These are phyloP conservation scores for Ceuthmochares aereus DNA, from an alignment of 2,113 vertebrate species.

Conservation along the genomic window DNA sequence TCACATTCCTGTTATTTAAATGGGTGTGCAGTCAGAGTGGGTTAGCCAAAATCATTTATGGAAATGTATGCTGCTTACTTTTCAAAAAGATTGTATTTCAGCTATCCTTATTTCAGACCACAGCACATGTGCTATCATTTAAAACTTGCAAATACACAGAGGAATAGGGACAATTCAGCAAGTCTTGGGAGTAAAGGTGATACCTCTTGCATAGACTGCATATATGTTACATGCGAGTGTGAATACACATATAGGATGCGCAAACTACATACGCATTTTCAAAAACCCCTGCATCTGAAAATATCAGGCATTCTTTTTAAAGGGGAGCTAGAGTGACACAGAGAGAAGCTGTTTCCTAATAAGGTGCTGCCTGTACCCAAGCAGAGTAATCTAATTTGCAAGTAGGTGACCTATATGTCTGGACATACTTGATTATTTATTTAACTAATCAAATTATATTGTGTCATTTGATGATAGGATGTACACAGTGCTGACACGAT, in stretches of 20 bases:
- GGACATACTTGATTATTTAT: slow-evolving; percentile 61
- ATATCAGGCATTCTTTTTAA: background rate
- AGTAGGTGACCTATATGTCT: slow-evolving; percentile 63
- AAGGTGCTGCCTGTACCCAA: slow-evolving; percentile 24
- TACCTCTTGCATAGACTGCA: background rate
- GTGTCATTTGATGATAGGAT: background rate
- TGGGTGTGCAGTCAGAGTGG: background rate
- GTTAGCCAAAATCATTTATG: slow-evolving; percentile 42
- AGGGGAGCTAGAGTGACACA: background rate
- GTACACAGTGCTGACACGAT: slow-evolving; percentile 34
- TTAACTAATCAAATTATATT: slow-evolving; percentile 64
- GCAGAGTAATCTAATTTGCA: slow-evolving; percentile 51
- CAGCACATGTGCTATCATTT: background rate
- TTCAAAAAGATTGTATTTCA: slow-evolving; percentile 54
- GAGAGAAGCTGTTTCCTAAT: slow-evolving; percentile 26
- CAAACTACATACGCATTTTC: background rate
- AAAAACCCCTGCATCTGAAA: background rate
- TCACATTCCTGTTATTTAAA: slow-evolving; percentile 47
- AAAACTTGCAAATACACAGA: slow-evolving; percentile 21
- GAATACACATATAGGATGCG: background rate
- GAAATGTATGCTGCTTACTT: slow-evolving; percentile 47
- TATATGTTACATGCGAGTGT: fast-evolving
- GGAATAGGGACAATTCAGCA: background rate
- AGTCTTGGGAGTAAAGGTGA: background rate
- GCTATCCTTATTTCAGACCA: slow-evolving; percentile 36